Evolutionary conservation across 2,888 invertebrate species (phyloP), one percentile per base, ranked within the genome.

Genomic region (Dicyrtomina minuta): DNA sequence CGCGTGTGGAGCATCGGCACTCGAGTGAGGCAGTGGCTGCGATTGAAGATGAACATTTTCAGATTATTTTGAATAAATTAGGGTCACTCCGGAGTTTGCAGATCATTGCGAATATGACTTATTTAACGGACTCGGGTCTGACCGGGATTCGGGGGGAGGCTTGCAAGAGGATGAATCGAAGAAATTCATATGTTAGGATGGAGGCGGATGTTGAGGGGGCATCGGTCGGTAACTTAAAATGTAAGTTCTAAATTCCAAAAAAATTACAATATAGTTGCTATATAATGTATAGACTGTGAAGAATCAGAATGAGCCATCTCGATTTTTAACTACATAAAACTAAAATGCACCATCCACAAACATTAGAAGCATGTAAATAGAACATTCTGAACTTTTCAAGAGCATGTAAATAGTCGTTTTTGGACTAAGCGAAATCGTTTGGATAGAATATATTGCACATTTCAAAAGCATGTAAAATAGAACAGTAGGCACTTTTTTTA

Each of bases 21-120:
- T 67, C 72, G 1, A 75, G 74, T 49, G 78, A 78, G 60, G 74
- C 76, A 2, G 53, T 74, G n/a, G 76, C 76, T 1, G 75, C 75
- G 2, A 74, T 78, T 64, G 78, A 78, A 59, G 74, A 77, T 58
- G 65, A 62, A 3, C 75, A 76, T 39, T 66, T 77, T 60, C 76
- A 76, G 66, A 39, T 74, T 3, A 73, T 77, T n/a, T 62, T 75
- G 4, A 59, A 8, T 2, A 43, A 67, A n/a, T 68, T 77, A 24
- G 51, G 22, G 0, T 56, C 66, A 17, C 49, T 77, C 13, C 60
- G 65, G 20, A 65, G 60, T 8, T 51, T 77, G 1, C 77, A 77
- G 68, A 20, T 77, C 24, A 72, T 75, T 51, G 74, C 73, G 3
- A 77, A 77, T 46, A 56, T 76, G 68, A 72, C 74, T 12, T 77